Evolutionary conservation across 2,113 vertebrate species (phyloP).

Genomic region (Toxotes jaculatrix): DNA sequence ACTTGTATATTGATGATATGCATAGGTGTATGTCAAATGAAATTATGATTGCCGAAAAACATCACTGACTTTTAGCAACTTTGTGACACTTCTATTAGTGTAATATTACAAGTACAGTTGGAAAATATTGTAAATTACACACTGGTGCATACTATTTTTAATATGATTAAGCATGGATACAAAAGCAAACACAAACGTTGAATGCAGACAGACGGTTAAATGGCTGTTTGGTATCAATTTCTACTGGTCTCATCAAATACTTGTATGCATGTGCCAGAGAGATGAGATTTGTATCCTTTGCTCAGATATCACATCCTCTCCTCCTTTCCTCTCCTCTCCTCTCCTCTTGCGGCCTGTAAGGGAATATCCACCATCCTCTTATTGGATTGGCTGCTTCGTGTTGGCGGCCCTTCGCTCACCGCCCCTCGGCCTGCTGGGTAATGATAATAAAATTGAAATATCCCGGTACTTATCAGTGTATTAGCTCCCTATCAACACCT

Average conservation of each 20-base stretch:
- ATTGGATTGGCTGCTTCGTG: conserved; percentile 84
- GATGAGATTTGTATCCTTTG: too few species aligned
- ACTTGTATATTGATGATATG: conserved; percentile 65
- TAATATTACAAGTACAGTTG: background rate
- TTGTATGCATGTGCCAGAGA: too few species aligned
- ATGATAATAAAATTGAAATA: conserved; percentile 87
- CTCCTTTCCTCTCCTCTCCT: conserved; percentile 13
- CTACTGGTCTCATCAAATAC: background rate
- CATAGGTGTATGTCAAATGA: conserved; percentile 68
- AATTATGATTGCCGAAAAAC: conserved; percentile 56
- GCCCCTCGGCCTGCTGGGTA: conserved; percentile 73
- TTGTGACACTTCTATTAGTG: conserved; percentile 38
- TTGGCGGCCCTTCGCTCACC: conserved; percentile 68
- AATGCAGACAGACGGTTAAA: background rate
- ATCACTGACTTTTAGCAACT: conserved; percentile 8
- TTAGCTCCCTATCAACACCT: conserved; percentile 83
- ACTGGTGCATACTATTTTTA: background rate
- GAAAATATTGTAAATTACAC: background rate
- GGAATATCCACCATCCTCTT: conserved; percentile 81
- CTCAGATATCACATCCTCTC: background rate
- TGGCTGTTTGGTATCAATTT: background rate
- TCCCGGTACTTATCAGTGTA: conserved; percentile 84
- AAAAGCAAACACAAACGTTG: background rate
- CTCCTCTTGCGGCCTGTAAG: conserved; percentile 52
- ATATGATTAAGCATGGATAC: background rate